Percentiles rank a stretch among this genome's conserved stretches.
These are phyloP conservation scores for Goniozus legneri DNA, from an alignment of 1,140 invertebrate species.

Conservation along the genomic window DNA sequence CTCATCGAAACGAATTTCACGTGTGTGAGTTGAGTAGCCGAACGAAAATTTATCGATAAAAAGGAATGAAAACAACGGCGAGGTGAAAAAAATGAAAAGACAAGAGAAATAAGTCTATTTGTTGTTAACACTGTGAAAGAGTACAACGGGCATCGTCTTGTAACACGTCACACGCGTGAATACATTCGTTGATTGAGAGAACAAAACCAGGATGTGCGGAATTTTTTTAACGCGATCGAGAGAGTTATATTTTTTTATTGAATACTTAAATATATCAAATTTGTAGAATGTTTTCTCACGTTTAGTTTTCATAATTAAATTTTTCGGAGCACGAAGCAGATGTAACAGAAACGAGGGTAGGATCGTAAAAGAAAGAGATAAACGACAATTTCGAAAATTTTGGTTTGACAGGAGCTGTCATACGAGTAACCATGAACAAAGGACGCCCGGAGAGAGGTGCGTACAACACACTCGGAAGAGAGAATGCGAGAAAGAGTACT, in stretches of 20 bases:
- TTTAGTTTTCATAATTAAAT: not conserved
- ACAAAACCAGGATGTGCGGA: not conserved
- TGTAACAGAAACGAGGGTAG: not conserved
- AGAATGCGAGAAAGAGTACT: constrained; percentile 11
- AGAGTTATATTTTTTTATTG: not conserved
- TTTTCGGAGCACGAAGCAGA: not conserved
- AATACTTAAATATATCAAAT: too few relatives aligned
- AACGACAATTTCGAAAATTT: not conserved
- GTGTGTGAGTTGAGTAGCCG: not conserved
- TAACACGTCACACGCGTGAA: not conserved
- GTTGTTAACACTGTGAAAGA: too few relatives aligned
- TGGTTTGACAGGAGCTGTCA: constrained; percentile 34
- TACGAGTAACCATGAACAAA: constrained; percentile 19
- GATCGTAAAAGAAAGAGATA: not conserved
- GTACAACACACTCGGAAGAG: constrained; percentile 6
- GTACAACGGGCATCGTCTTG: not conserved
- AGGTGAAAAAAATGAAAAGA: not conserved
- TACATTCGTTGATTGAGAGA: not conserved
- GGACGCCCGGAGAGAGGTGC: constrained; percentile 15
- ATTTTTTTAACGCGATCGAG: not conserved
- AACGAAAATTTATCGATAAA: not conserved
- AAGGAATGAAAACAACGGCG: not conserved
- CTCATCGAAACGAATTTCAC: not conserved
- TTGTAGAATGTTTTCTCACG: too few relatives aligned
- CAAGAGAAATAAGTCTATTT: too few relatives aligned